These are phyloP conservation scores for Synergus japonicus DNA, from an alignment of 2,888 invertebrate genomes.

Conservation along the genomic window DNA sequence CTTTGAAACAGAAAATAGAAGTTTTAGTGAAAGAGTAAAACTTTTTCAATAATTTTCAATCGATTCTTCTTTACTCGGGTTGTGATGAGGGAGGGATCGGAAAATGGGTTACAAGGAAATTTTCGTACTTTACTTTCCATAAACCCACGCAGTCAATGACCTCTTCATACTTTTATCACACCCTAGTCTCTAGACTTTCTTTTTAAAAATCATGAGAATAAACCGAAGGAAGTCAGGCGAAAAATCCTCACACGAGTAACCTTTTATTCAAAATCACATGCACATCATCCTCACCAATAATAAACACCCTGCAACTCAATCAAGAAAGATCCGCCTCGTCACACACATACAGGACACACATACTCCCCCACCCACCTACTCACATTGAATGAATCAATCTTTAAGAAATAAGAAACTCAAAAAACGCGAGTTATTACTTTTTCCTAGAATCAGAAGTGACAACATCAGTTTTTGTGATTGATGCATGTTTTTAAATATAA, in stretches of 20 bases:
- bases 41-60: background rate
- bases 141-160: slow-evolving; percentile 33
- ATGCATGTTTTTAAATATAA: background rate
- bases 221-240: background rate
- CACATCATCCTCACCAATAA: background rate
- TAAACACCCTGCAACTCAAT: slow-evolving; percentile 12
- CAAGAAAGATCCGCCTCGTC: background rate
- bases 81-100: background rate
- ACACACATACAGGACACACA: background rate
- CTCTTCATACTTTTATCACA: slow-evolving; percentile 12
- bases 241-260: background rate
- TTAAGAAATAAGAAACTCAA: background rate
- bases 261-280: slow-evolving; percentile 1
- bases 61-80: background rate
- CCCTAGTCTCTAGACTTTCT: background rate
- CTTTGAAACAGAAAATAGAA: background rate
- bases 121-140: slow-evolving; percentile 10
- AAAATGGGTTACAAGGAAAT: slow-evolving; percentile 9
- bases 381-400: background rate
- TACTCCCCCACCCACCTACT: background rate
- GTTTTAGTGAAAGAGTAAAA: background rate
- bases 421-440: background rate
- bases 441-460: background rate
- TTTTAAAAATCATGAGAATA: slow-evolving; percentile 1
- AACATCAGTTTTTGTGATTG: background rate